Evolutionary conservation across 2,113 vertebrate species (phyloP).

Genomic region (Athene cunicularia): DNA sequence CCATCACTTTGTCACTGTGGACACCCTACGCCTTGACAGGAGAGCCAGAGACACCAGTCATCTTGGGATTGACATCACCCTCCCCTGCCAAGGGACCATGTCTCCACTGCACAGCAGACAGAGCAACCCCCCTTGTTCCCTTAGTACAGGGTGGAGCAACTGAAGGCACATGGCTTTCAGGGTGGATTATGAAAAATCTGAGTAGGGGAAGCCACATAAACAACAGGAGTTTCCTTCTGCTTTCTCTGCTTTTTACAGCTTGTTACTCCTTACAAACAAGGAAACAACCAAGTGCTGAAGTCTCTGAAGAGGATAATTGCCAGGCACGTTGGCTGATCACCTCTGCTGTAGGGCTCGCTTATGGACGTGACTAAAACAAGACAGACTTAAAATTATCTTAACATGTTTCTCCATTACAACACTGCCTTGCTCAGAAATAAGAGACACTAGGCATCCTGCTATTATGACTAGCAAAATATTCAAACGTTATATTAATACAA

Average conservation of each 20-base stretch:
- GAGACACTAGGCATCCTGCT: neutral
- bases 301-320: neutral
- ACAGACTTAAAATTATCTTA: neutral
- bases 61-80: too few species aligned
- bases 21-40: neutral
- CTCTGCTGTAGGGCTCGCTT: neutral
- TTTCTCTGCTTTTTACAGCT: neutral
- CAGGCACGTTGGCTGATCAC: neutral
- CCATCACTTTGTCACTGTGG: neutral
- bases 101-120: neutral
- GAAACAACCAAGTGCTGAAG: neutral
- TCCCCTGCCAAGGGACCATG: neutral
- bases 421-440: neutral
- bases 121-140: neutral
- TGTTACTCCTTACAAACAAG: neutral
- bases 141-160: neutral
- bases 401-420: neutral
- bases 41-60: neutral
- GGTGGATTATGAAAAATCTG: neutral
- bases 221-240: neutral
- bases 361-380: neutral
- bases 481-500: neutral
- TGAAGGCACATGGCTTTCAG: fast-evolving
- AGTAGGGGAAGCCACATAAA: neutral
- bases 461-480: neutral